phyloP scores from a whole-genome alignment of 2,888 invertebrate genomes.

The Myopa testacea region DNA sequence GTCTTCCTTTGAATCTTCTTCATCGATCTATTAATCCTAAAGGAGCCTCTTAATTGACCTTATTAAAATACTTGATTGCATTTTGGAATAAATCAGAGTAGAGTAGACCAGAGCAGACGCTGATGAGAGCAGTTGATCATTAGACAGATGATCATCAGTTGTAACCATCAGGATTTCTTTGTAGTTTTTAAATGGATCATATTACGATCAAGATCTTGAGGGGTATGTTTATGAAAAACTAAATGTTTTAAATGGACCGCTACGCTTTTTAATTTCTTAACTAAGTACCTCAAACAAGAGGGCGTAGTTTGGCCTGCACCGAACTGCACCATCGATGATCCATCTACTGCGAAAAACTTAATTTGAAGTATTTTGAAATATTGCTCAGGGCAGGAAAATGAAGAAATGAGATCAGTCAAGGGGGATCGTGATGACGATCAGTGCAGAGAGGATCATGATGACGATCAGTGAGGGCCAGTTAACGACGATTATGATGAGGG shows the following conservation, averaged over 20 bases:
- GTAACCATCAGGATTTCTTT: neutral
- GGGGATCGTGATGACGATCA: too few relatives aligned
- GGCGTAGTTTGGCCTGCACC: too few relatives aligned
- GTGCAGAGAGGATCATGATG: too few relatives aligned
- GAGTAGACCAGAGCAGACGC: constrained; percentile 22
- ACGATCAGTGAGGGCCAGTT: too few relatives aligned
- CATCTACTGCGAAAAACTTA: too few relatives aligned
- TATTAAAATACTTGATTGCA: constrained; percentile 47
- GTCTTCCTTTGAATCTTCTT: constrained; percentile 12
- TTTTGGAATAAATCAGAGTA: constrained; percentile 15
- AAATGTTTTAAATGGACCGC: constrained; percentile 1
- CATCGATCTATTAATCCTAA: constrained; percentile 4
- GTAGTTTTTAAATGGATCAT: constrained; percentile 27
- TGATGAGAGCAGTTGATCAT: neutral
- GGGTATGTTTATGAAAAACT: neutral
- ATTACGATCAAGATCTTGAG: constrained; percentile 34
- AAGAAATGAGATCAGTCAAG: too few relatives aligned
- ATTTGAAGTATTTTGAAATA: too few relatives aligned
- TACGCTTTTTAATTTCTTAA: neutral
- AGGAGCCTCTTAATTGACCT: constrained; percentile 46
- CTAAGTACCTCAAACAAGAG: neutral
- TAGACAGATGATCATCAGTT: neutral
- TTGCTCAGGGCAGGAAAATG: too few relatives aligned
- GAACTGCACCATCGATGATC: too few relatives aligned
- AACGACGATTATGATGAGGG: too few relatives aligned